Percentiles rank a stretch among this genome's conserved stretches.
Conservation (phyloP, 2,113 vertebrate genomes). For the Uria lomvia region DNA sequence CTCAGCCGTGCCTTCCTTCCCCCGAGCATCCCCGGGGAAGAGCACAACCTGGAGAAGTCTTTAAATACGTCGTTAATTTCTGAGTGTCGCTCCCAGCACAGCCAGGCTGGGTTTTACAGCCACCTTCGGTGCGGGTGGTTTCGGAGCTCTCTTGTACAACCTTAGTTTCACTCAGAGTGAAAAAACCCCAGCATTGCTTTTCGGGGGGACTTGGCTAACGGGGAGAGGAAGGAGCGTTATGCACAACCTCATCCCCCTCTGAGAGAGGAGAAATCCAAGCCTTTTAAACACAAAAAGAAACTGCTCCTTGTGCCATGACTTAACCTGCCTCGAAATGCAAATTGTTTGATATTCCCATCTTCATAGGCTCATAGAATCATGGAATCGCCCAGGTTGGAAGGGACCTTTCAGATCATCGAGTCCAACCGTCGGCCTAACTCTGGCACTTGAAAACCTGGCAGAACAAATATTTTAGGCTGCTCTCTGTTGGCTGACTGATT, state of each 20-base stretch:
- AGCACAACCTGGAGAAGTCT: fast-evolving
- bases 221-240: neutral
- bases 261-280: neutral
- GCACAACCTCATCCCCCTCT: neutral
- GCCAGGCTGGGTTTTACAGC: neutral
- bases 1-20: neutral
- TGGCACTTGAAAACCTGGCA: neutral
- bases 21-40: fast-evolving
- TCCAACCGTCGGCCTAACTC: too few species aligned
- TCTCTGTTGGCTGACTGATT: neutral
- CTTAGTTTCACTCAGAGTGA: neutral
- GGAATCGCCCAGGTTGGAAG: too few species aligned
- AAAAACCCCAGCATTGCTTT: neutral
- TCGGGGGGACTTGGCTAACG: neutral
- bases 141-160: neutral
- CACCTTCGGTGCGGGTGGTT: fast-evolving
- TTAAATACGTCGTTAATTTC: neutral
- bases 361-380: neutral
- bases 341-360: neutral
- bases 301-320: neutral
- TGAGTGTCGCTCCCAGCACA: fast-evolving
- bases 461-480: neutral
- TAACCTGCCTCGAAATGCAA: neutral
- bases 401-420: too few species aligned
- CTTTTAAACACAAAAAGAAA: too few species aligned